A percentile compares a stretch with the other conserved stretches of the same genome.
Conservation (phyloP, 1,140 invertebrate species). For the Penaeus vannamei region DNA sequence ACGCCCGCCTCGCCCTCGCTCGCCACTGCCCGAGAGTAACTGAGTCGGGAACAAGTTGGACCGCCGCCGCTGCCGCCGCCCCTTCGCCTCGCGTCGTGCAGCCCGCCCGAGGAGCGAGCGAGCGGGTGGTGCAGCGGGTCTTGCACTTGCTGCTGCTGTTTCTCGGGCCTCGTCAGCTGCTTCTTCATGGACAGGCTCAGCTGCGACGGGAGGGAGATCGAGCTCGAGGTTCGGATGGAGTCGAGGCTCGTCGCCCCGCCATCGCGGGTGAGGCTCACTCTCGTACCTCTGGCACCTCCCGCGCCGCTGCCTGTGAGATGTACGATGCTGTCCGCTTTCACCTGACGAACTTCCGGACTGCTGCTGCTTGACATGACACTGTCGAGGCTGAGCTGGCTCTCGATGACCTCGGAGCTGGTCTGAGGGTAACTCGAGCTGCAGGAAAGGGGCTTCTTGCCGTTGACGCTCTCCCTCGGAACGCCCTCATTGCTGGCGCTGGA, state of each 20-base stretch:
- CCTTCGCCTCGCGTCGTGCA: neutral
- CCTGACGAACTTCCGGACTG: neutral
- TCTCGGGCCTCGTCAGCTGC: conserved; percentile 51
- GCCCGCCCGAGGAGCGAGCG: conserved; percentile 20
- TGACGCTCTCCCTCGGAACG: neutral
- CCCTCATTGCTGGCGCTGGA: neutral
- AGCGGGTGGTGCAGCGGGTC: neutral
- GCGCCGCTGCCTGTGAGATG: conserved; percentile 27
- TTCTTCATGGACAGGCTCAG: conserved; percentile 34
- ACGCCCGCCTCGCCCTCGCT: conserved; percentile 54
- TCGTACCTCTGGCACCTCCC: conserved; percentile 1
- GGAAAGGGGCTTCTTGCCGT: neutral
- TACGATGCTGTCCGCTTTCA: conserved; percentile 48
- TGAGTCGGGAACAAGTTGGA: neutral
- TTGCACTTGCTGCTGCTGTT: conserved; percentile 9
- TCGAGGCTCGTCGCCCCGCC: neutral
- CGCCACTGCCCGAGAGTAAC: conserved; percentile 59
- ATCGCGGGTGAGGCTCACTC: conserved; percentile 25
- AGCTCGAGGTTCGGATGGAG: neutral
- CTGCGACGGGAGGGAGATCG: neutral
- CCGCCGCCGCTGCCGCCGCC: too few species aligned
- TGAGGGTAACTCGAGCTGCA: too few species aligned
- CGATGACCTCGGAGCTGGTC: neutral
- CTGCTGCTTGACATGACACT: neutral
- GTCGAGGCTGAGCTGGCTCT: neutral